Percentiles rank a stretch among this genome's conserved stretches.
These are phyloP conservation scores for Pteronura brasiliensis DNA, from an alignment of 2,113 vertebrate genomes.

Conservation along the genomic window DNA sequence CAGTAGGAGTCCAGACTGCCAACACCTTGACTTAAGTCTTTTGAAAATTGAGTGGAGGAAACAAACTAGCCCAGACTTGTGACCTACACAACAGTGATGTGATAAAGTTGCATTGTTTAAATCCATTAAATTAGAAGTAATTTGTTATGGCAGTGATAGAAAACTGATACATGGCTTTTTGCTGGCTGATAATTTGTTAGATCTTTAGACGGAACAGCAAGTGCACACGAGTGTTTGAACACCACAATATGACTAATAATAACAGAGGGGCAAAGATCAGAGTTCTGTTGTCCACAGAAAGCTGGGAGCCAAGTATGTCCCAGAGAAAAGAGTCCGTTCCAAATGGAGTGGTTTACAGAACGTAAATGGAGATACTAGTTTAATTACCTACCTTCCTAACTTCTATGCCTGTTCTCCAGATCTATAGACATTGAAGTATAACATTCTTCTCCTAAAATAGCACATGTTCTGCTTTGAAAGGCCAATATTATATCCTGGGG, in stretches of 20 bases:
- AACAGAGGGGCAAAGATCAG: background rate
- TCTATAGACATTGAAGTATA: background rate
- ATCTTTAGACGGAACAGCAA: background rate
- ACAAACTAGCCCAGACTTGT: background rate
- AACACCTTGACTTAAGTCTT: background rate
- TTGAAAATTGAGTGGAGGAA: background rate
- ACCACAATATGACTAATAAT: background rate
- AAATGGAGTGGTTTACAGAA: background rate
- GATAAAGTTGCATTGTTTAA: background rate
- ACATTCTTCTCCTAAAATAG: background rate
- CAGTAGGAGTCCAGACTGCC: background rate
- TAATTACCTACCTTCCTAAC: background rate
- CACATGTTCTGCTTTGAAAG: background rate
- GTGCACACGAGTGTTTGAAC: background rate
- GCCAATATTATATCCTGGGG: background rate
- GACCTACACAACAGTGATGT: background rate
- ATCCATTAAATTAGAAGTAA: background rate
- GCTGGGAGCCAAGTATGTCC: background rate
- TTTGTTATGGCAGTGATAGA: background rate
- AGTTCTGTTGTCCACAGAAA: background rate
- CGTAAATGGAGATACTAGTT: background rate
- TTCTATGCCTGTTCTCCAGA: background rate
- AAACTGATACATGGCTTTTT: background rate
- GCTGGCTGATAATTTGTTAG: background rate
- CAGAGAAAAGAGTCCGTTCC: background rate